These are phyloP conservation scores for Chunga burmeisteri DNA, from an alignment of 2,113 vertebrate genomes.

Conservation along the genomic window DNA sequence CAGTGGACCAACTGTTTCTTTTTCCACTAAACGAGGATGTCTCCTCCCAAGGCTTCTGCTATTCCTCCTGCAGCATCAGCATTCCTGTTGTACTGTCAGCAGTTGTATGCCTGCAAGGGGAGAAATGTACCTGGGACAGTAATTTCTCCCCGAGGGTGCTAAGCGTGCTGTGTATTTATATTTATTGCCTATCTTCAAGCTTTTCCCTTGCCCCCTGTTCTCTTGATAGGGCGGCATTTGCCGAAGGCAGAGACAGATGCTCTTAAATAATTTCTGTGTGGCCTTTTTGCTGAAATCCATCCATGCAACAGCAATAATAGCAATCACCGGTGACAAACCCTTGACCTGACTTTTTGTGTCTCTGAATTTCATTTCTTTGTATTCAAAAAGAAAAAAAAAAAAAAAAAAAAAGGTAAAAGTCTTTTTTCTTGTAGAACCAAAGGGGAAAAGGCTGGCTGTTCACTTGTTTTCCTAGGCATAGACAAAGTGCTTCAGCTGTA, in stretches of 20 bases:
- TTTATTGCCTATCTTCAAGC: neutral
- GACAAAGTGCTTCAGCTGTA: neutral
- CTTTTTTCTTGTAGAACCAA: neutral
- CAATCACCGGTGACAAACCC: neutral
- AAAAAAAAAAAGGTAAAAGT: neutral
- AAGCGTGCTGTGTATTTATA: constrained; percentile 1
- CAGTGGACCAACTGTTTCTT: neutral
- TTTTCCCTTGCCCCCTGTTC: neutral
- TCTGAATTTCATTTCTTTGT: neutral
- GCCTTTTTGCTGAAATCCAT: neutral
- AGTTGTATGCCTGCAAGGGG: neutral
- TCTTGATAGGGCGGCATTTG: neutral
- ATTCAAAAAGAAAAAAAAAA: neutral
- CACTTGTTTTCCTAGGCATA: neutral
- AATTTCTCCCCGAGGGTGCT: neutral
- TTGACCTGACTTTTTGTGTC: constrained; percentile 12
- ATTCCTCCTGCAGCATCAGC: constrained; percentile 21
- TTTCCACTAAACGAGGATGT: neutral
- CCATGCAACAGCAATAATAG: neutral
- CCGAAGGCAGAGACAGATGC: neutral
- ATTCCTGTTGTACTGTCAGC: neutral
- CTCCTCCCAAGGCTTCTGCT: neutral
- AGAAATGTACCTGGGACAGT: neutral
- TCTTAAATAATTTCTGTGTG: neutral
- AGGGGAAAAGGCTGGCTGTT: neutral